These are phyloP conservation scores for Frankliniella intonsa DNA, from an alignment of 2,888 invertebrate genomes.

Conservation along the genomic window DNA sequence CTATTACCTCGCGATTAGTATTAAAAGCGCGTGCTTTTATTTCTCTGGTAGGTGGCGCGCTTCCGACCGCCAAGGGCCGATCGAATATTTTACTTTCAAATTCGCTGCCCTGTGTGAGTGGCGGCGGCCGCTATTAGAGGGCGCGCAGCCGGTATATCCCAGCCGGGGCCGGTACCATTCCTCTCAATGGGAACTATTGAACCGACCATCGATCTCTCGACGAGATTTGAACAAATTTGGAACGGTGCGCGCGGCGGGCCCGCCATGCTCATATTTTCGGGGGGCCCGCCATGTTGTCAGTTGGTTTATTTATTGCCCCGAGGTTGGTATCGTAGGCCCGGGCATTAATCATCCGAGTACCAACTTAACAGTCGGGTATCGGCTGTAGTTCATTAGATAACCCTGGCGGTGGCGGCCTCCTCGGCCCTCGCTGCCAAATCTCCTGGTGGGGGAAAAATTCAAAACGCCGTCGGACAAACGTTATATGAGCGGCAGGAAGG, in stretches of 20 bases:
- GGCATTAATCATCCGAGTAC: conserved; percentile 17
- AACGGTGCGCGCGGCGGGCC: background rate
- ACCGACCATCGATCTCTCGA: background rate
- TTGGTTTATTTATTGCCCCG: conserved; percentile 19
- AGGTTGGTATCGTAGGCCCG: conserved; percentile 22
- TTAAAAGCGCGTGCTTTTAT: too few species aligned
- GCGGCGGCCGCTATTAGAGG: too few species aligned
- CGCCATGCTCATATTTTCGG: conserved; percentile 19
- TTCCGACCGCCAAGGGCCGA: too few species aligned
- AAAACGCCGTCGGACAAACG: background rate
- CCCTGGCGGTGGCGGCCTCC: background rate
- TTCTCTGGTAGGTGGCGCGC: too few species aligned
- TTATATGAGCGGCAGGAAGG: background rate
- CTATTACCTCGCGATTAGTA: too few species aligned
- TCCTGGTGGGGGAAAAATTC: background rate
- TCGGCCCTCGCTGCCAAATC: background rate
- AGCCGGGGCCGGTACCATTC: background rate
- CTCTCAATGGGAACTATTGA: background rate
- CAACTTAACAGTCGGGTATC: conserved; percentile 26
- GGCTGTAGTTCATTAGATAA: conserved; percentile 17
- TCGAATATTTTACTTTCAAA: too few species aligned
- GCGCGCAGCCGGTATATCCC: too few species aligned
- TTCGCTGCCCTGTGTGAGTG: too few species aligned
- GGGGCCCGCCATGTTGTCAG: conserved; percentile 10
- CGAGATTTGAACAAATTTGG: conserved; percentile 24